Evolutionary conservation across 2,797 vertebrate genomes (phyloP).

Genomic region (Sarcoramphus papa): DNA sequence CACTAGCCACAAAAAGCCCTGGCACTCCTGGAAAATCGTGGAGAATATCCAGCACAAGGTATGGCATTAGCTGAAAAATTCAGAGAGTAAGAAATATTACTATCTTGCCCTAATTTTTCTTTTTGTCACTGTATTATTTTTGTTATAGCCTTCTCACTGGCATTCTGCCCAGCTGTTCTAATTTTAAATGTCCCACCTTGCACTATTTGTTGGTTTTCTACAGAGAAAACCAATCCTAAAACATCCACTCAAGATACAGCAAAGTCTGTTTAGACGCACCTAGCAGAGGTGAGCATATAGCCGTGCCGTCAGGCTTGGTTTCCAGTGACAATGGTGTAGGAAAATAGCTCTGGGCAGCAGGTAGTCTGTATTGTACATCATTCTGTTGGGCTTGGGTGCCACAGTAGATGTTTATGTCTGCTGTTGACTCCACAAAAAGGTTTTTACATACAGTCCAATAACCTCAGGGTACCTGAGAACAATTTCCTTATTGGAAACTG

Average conservation of each 20-base stretch:
- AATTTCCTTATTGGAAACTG: not conserved
- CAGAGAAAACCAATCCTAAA: not conserved
- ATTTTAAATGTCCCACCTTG: not conserved
- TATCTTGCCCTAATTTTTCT: not conserved
- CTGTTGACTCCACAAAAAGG: not conserved
- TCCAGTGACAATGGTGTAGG: not conserved
- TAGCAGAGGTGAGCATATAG: not conserved
- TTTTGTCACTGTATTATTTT: not conserved
- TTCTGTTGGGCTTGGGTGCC: not conserved
- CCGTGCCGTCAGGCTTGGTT: not conserved
- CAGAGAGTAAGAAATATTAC: not conserved
- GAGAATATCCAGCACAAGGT: constrained; percentile 89
- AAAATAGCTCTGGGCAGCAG: not conserved
- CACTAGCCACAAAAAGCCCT: constrained; percentile 85
- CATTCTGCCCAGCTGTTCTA: not conserved
- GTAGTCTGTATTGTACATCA: not conserved
- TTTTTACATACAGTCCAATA: not conserved
- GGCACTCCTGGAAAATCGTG: constrained; percentile 85
- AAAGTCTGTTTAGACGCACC: not conserved
- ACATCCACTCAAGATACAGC: not conserved
- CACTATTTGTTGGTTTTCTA: not conserved
- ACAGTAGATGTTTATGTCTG: not conserved
- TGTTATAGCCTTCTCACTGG: not conserved
- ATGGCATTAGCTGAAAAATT: constrained; percentile 88
- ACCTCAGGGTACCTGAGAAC: not conserved